Conservation (phyloP, 2,113 vertebrate genomes). For the Nesoenas mayeri region DNA sequence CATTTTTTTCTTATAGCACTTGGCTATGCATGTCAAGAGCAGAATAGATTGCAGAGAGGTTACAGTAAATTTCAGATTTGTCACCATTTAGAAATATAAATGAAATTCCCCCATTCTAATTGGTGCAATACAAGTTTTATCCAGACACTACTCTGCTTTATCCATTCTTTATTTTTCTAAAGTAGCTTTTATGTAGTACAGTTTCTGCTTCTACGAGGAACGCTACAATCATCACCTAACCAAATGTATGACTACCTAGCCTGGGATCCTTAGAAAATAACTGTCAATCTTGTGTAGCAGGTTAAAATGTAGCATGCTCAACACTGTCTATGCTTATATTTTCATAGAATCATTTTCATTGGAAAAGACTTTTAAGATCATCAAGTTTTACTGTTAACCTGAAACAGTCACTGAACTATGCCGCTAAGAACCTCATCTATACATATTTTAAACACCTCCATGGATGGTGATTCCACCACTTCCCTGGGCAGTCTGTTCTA, state of each 20-base stretch:
- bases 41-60: neutral
- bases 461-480: no score
- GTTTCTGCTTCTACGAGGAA: neutral
- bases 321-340: neutral
- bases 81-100: neutral
- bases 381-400: no score
- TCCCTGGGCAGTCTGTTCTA: no score
- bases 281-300: neutral
- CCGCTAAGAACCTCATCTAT: no score
- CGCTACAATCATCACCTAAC: neutral
- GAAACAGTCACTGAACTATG: no score
- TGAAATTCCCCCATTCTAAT: neutral
- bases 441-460: no score
- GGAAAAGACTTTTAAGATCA: no score
- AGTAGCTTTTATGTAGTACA: neutral
- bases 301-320: neutral
- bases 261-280: neutral
- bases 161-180: neutral
- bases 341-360: no score
- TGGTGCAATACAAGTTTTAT: neutral
- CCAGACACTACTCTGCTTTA: neutral
- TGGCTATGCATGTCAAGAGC: neutral
- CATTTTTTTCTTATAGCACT: neutral
- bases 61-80: neutral
- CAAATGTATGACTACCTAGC: neutral